These are phyloP conservation scores for Lindbergichthys nudifrons DNA, from an alignment of 2,797 vertebrate species.

Conservation along the genomic window DNA sequence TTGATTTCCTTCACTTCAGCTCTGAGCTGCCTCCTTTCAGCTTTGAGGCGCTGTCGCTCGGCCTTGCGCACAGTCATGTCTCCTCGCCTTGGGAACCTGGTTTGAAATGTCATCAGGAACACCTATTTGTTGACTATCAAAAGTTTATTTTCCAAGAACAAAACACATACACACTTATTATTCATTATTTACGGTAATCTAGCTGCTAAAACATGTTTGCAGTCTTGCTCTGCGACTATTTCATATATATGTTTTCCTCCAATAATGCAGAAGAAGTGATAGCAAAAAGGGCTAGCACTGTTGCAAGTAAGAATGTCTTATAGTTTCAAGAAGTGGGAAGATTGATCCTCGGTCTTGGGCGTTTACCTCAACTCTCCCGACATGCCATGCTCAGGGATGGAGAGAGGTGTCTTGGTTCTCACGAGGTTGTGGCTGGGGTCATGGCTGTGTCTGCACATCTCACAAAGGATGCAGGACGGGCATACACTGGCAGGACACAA, in stretches of 20 bases:
- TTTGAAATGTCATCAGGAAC: conserved; percentile 75
- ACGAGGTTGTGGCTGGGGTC: conserved; percentile 92
- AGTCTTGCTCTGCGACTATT: conserved; percentile 43
- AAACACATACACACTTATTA: conserved; percentile 59
- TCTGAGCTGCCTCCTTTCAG: conserved; percentile 96
- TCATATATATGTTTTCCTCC: conserved; percentile 32
- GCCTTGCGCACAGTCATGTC: conserved; percentile 97
- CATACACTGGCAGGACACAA: conserved; percentile 85
- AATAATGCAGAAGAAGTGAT: conserved; percentile 45
- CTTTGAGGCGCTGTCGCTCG: conserved; percentile 95
- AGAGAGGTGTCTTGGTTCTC: conserved; percentile 91
- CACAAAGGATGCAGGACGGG: conserved; percentile 94
- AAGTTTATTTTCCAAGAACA: conserved; percentile 65
- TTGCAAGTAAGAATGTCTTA: conserved; percentile 24
- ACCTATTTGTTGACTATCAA: conserved; percentile 78
- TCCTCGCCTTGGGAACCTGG: conserved; percentile 94
- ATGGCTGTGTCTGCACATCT: conserved; percentile 90
- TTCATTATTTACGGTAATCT: conserved; percentile 39
- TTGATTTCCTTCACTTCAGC: conserved; percentile 98
- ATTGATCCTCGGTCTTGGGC: conserved; percentile 48
- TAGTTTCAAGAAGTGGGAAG: conserved; percentile 32
- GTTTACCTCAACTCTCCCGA: conserved; percentile 86
- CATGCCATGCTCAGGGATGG: conserved; percentile 85
- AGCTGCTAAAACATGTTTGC: conserved; percentile 43
- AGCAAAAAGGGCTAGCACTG: conserved; percentile 41